Conservation (phyloP, 2,888 invertebrate species). For the Yponomeuta malinellus region DNA sequence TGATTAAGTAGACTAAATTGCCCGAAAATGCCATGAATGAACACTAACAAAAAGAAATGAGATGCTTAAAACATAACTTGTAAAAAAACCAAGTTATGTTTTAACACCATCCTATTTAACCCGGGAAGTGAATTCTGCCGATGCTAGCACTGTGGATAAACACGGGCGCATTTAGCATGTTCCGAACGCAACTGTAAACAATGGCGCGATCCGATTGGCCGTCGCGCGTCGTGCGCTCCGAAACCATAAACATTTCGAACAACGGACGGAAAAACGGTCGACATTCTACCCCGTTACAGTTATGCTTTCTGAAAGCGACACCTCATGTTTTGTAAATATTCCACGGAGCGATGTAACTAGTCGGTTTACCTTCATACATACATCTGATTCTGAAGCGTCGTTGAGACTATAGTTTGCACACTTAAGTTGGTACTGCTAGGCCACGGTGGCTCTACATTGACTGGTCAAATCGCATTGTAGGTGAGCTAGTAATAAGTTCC, state of each 20-base stretch:
- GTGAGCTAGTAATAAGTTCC: too few species aligned
- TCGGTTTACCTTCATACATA: neutral
- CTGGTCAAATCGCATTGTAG: too few species aligned
- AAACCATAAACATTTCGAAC: slow-evolving; percentile 15
- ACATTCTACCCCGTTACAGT: slow-evolving; percentile 19
- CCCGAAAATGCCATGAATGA: too few species aligned
- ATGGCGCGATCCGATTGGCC: slow-evolving; percentile 15
- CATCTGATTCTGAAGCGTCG: neutral
- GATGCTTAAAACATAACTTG: too few species aligned
- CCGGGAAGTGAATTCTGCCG: neutral
- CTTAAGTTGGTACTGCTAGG: neutral
- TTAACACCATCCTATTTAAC: neutral
- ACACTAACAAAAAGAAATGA: too few species aligned
- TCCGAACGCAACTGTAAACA: slow-evolving; percentile 23
- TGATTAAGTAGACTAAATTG: too few species aligned
- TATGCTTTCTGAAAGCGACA: slow-evolving; percentile 23
- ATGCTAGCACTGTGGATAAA: slow-evolving; percentile 1
- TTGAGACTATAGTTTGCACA: neutral
- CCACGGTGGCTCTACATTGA: too few species aligned
- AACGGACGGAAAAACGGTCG: slow-evolving; percentile 8
- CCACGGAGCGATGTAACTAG: neutral
- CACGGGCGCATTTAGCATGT: slow-evolving; percentile 16
- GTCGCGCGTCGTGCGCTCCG: slow-evolving; percentile 10
- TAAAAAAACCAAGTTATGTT: too few species aligned
- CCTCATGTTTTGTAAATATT: slow-evolving; percentile 7